Evolutionary conservation across 2,888 invertebrate species (phyloP).

Genomic region (Drosophila merina): DNA sequence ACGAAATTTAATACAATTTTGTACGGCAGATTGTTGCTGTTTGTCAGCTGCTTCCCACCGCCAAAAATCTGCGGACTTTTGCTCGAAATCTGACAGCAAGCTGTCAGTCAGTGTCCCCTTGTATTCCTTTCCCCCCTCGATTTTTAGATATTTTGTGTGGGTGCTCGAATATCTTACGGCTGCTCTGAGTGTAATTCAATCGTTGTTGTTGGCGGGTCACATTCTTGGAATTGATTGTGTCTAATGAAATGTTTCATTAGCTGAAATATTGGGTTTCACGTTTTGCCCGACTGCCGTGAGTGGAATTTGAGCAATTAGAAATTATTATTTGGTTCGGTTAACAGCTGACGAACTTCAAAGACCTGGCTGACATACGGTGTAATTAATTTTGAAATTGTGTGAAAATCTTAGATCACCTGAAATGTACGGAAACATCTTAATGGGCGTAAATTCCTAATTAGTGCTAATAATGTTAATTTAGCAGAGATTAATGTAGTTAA

Average conservation of each 20-base stretch:
- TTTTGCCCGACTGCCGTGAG: conserved; percentile 31
- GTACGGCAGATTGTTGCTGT: conserved; percentile 35
- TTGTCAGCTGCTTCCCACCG: conserved; percentile 45
- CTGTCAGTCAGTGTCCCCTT: conserved; percentile 64
- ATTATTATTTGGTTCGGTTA: conserved; percentile 70
- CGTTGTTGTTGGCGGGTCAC: conserved; percentile 46
- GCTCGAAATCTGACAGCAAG: conserved; percentile 73
- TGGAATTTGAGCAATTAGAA: conserved; percentile 77
- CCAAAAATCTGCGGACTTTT: conserved; percentile 44
- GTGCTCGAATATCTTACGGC: conserved; percentile 27
- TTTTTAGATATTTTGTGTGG: conserved; percentile 21
- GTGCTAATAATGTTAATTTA: neutral
- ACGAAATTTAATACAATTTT: conserved; percentile 76
- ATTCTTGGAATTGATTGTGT: conserved; percentile 73
- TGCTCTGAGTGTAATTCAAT: conserved; percentile 64
- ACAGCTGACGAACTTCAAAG: conserved; percentile 21
- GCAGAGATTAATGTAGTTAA: neutral
- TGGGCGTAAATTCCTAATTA: neutral
- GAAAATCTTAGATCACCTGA: neutral
- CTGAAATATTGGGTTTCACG: conserved; percentile 67
- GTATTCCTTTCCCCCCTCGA: conserved; percentile 25
- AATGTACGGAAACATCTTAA: neutral
- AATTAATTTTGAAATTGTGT: conserved; percentile 2
- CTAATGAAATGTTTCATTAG: conserved; percentile 73
- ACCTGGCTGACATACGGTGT: conserved; percentile 18